phyloP scores from a whole-genome alignment of 2,113 vertebrate genomes.

The Phaethornis superciliosus region DNA sequence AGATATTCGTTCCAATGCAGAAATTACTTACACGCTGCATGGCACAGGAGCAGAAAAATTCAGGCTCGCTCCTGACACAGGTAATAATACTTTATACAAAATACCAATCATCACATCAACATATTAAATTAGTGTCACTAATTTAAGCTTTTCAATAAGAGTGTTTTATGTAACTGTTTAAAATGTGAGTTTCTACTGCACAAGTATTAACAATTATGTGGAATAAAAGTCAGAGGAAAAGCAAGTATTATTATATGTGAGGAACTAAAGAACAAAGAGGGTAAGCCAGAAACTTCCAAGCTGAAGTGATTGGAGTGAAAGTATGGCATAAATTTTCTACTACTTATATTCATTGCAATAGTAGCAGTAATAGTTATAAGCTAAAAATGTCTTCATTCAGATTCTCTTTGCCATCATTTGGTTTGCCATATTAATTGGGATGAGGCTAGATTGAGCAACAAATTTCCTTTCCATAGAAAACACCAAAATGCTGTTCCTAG shows the following conservation, averaged over 20 bases:
- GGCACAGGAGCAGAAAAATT: constrained; percentile 90
- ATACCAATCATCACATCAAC: not conserved
- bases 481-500: not conserved
- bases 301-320: not conserved
- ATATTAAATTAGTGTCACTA: not conserved
- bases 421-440: not conserved
- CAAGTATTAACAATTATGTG: not conserved
- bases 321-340: not conserved
- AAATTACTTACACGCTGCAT: constrained; percentile 88
- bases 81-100: constrained; percentile 66
- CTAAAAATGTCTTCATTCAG: not conserved
- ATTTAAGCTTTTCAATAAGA: not conserved
- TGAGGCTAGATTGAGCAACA: not conserved
- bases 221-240: not conserved
- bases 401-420: not conserved
- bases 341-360: not conserved
- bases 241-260: not conserved
- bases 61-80: constrained; percentile 88
- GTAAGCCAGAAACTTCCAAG: not conserved
- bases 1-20: constrained; percentile 95
- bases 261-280: not conserved
- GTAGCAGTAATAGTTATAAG: not conserved
- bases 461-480: not conserved
- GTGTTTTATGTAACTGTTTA: not conserved
- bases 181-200: not conserved